Evolutionary conservation across 2,113 vertebrate genomes (phyloP), one percentile per base, ranked within the genome.

Genomic region (Notiomystis cincta): DNA sequence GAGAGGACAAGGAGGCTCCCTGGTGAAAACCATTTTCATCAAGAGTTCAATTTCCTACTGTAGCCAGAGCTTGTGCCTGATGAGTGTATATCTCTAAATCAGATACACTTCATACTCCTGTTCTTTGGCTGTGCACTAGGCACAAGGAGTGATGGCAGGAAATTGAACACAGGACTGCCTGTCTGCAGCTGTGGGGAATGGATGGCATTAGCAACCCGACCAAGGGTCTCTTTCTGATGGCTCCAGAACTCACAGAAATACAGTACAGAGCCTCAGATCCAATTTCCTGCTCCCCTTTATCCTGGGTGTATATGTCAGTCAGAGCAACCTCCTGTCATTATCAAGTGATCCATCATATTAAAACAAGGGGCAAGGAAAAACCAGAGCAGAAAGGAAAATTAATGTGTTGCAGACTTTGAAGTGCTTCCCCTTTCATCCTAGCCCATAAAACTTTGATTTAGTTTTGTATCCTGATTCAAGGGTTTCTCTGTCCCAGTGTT

Each of bases 261-360:
- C 65, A 71, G 80, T 45, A 25, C 11, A 86, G 54, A 89, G 57
- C 28, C 72, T 90, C 73, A 58, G 78, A 93, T 97, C 66, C 72
- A 97, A 97, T 97, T 96, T 97, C 96, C 96, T 95, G 87, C 82
- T 93, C 48, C 75, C 73, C 35, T 94, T 97, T 95, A 90, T 94
- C 93, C 80, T 40, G 75, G 67, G 28, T 70, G 77, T 65, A 76
- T 13, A 8, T 5, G 17, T 89, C 82, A 89, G 84, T 91, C 80
- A 86, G 92, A 91, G 76, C 3, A 1, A 75, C 65, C 2, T 56
- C 70, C 83, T 61, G 44, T 80, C 25, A 31, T 86, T 95, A 94
- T 97, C 94, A 53, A 71, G 65, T 58, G 58, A 97, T 95, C 81
- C 40, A 94, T 97, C 91, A 87, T 88, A 97, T 95, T 96, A 96